These are phyloP conservation scores for Columba janthina DNA, from an alignment of 2,113 vertebrate genomes.

Conservation along the genomic window DNA sequence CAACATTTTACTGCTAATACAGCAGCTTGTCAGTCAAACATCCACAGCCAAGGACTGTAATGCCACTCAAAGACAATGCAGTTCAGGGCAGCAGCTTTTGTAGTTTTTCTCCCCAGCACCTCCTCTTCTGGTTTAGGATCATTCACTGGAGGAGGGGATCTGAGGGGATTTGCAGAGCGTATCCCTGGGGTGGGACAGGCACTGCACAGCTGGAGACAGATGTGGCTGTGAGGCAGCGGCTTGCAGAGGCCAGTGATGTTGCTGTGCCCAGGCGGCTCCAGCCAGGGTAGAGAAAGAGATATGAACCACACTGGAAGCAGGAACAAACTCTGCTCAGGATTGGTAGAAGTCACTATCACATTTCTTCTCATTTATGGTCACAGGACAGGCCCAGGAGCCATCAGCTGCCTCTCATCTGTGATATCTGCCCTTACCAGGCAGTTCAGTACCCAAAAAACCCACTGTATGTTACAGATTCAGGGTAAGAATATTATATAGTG, in stretches of 20 bases:
- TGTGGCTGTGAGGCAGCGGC: background rate
- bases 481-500: too few species aligned
- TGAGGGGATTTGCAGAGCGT: background rate
- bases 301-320: background rate
- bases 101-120: background rate
- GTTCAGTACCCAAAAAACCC: background rate
- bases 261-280: background rate
- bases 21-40: background rate
- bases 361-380: background rate
- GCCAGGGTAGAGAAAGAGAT: background rate
- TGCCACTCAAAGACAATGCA: background rate
- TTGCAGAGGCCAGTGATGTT: background rate
- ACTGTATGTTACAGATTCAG: background rate
- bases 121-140: background rate
- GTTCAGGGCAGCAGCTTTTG: background rate
- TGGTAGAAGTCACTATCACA: background rate
- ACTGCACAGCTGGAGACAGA: background rate
- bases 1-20: slow-evolving; percentile 30
- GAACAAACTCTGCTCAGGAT: background rate
- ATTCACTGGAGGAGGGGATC: background rate
- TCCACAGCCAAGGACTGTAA: background rate
- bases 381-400: background rate
- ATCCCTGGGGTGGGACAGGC: background rate
- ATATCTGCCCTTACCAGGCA: background rate
- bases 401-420: background rate